Percentiles rank a stretch among this genome's conserved stretches.
Evolutionary conservation across 1,140 invertebrate genomes (phyloP).

Genomic region (Lerema accius): DNA sequence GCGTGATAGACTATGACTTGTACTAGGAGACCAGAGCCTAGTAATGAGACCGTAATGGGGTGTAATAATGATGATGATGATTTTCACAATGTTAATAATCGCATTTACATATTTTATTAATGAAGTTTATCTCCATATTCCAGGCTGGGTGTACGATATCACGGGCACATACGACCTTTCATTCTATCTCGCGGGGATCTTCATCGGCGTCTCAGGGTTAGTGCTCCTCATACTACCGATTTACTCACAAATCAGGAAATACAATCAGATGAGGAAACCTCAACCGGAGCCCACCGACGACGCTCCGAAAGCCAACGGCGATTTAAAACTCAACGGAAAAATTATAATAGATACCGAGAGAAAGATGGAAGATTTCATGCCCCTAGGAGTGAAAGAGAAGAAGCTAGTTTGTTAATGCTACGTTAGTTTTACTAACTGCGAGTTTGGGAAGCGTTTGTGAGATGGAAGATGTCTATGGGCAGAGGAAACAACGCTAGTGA

Average conservation of each 20-base stretch:
- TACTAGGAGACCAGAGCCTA: too few relatives aligned
- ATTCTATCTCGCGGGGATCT: slow-evolving; percentile 93
- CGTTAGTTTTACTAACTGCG: too few relatives aligned
- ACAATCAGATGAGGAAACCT: slow-evolving; percentile 29
- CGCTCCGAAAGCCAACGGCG: slow-evolving; percentile 43
- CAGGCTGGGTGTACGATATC: slow-evolving; percentile 91
- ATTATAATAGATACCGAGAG: slow-evolving; percentile 17
- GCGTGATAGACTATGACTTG: too few relatives aligned
- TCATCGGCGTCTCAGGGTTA: slow-evolving; percentile 92
- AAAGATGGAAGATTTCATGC: neutral
- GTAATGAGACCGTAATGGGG: too few relatives aligned
- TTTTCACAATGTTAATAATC: too few relatives aligned
- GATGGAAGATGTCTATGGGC: too few relatives aligned
- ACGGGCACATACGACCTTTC: slow-evolving; percentile 91
- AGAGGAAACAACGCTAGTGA: too few relatives aligned
- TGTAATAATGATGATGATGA: too few relatives aligned
- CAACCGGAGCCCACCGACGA: slow-evolving; percentile 4
- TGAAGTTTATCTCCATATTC: too few relatives aligned
- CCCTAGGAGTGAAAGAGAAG: neutral
- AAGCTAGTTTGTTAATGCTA: neutral
- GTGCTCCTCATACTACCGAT: slow-evolving; percentile 88
- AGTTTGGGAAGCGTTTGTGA: too few relatives aligned
- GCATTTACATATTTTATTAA: too few relatives aligned
- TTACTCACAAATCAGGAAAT: slow-evolving; percentile 72
- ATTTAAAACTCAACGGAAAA: slow-evolving; percentile 60